Evolutionary conservation across 2,797 vertebrate species (phyloP).

Genomic region (Vespertilio murinus): DNA sequence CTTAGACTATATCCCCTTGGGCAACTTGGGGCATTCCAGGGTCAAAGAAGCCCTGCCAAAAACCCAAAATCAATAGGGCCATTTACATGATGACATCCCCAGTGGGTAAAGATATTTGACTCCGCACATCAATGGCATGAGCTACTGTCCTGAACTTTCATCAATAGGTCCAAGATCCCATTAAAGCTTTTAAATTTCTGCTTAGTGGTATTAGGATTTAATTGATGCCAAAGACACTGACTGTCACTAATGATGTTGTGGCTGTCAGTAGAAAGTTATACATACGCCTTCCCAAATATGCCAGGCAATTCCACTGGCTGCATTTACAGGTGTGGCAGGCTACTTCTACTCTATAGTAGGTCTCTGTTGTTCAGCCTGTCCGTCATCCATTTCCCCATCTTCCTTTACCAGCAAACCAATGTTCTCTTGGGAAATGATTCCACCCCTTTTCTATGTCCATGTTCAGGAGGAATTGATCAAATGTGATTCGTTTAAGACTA

Average conservation of each 20-base stretch:
- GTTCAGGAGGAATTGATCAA: neutral
- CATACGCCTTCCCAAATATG: neutral
- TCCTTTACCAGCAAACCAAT: neutral
- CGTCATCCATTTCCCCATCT: neutral
- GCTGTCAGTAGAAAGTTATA: constrained; percentile 12
- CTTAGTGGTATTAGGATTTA: constrained; percentile 60
- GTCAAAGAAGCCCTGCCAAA: constrained; percentile 55
- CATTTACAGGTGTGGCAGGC: neutral
- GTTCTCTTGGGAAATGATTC: constrained; percentile 26
- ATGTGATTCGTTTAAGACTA: neutral
- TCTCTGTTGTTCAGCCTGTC: neutral
- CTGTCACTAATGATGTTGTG: constrained; percentile 27
- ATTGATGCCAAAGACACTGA: constrained; percentile 52
- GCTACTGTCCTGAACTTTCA: constrained; percentile 34
- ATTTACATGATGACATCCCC: constrained; percentile 66
- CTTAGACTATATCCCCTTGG: constrained; percentile 2
- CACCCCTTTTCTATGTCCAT: neutral
- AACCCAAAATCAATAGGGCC: constrained; percentile 65
- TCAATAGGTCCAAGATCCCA: constrained; percentile 66
- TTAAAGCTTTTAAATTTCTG: constrained; percentile 73
- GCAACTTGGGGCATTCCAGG: constrained; percentile 17
- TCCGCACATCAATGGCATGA: constrained; percentile 50
- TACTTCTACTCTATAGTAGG: neutral
- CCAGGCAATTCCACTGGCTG: neutral
- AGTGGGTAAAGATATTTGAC: constrained; percentile 60